Evolutionary conservation across 2,113 vertebrate genomes (phyloP).

Genomic region (Myotis davidii): DNA sequence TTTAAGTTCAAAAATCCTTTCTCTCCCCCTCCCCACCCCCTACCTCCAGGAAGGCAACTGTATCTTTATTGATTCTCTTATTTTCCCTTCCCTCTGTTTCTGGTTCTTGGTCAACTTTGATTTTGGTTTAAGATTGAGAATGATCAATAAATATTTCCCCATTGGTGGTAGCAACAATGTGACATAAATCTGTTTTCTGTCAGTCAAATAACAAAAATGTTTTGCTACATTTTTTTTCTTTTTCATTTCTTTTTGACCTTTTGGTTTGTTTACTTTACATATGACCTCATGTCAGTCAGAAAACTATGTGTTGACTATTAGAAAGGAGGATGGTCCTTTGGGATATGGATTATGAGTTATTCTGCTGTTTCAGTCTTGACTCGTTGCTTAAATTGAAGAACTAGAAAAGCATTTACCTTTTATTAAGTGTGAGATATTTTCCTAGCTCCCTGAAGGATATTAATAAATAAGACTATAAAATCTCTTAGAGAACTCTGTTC

Average conservation of each 20-base stretch:
- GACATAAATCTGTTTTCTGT: neutral
- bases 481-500: neutral
- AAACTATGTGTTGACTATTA: neutral
- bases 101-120: neutral
- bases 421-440: neutral
- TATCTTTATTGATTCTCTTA: neutral
- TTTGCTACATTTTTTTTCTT: neutral
- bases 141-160: neutral
- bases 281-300: neutral
- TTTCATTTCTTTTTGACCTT: neutral
- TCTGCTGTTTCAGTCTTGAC: neutral
- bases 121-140: neutral
- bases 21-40: too few relatives aligned
- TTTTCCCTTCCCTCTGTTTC: neutral
- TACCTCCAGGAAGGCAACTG: neutral
- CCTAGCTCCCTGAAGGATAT: neutral
- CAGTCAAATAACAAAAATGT: neutral
- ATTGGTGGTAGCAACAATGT: neutral
- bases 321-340: neutral
- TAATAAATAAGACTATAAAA: neutral
- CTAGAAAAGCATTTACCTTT: neutral
- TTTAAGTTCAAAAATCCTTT: neutral
- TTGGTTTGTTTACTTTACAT: neutral
- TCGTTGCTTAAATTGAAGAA: neutral
- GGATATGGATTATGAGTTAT: neutral